Conservation (phyloP, 2,113 vertebrate genomes). For the Scalopus aquaticus region DNA sequence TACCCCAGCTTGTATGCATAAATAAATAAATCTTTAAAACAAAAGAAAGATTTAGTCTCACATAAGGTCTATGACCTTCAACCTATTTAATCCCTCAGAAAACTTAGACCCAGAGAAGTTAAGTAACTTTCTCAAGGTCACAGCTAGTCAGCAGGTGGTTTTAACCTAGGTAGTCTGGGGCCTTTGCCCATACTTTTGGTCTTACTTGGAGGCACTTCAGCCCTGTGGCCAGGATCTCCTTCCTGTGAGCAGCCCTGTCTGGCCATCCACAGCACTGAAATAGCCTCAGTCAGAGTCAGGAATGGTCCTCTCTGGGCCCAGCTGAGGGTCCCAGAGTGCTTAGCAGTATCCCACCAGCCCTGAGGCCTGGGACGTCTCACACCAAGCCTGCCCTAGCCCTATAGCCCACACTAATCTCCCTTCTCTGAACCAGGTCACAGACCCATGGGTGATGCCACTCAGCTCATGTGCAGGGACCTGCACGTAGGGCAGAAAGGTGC, state of each 20-base stretch:
- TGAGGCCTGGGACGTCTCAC: not conserved
- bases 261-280: not conserved
- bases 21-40: too few relatives aligned
- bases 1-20: too few relatives aligned
- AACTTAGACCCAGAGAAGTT: not conserved
- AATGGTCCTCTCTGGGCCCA: not conserved
- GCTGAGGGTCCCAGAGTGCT: not conserved
- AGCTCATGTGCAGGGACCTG: not conserved
- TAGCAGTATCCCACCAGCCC: not conserved
- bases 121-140: not conserved
- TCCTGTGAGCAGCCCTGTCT: not conserved
- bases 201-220: not conserved
- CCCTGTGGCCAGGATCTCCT: not conserved
- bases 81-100: not conserved
- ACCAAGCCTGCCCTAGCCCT: not conserved
- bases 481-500: not conserved
- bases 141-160: not conserved
- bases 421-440: not conserved
- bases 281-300: not conserved
- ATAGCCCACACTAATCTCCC: not conserved
- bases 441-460: accelerated
- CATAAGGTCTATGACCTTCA: not conserved
- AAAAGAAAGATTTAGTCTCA: not conserved
- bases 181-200: not conserved
- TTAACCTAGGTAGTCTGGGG: not conserved